These are phyloP conservation scores for Metallyticus violacea DNA, from an alignment of 2,888 invertebrate species.

Conservation along the genomic window DNA sequence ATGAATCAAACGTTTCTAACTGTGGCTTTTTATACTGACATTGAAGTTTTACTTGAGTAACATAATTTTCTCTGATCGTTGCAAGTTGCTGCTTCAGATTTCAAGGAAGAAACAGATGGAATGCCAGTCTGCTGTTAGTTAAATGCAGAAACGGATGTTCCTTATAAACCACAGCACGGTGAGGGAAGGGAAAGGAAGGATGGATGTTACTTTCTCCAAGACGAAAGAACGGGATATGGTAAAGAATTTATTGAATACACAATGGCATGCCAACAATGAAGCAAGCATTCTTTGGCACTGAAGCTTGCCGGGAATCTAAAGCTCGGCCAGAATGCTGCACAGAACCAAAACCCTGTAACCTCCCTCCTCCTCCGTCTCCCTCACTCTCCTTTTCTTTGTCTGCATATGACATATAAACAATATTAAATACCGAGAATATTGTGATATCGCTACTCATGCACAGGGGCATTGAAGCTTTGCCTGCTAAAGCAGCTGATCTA, in stretches of 20 bases:
- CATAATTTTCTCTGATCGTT: neutral
- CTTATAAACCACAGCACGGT: neutral
- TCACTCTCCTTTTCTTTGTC: neutral
- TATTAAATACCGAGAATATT: slow-evolving; percentile 9
- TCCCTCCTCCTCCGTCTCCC: neutral
- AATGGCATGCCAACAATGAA: neutral
- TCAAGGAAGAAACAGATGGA: neutral
- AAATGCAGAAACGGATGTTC: neutral
- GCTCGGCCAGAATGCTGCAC: slow-evolving; percentile 18
- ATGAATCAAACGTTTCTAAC: no score
- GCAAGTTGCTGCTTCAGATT: neutral
- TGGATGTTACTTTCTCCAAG: neutral
- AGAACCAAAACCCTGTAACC: neutral
- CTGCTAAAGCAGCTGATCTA: neutral
- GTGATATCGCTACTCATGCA: neutral
- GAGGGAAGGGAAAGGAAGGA: neutral
- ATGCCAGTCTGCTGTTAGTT: neutral
- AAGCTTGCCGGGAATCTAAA: slow-evolving; percentile 15
- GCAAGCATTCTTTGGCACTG: slow-evolving; percentile 10
- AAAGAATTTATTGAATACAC: slow-evolving; percentile 16
- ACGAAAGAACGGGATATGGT: slow-evolving; percentile 4
- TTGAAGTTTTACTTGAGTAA: no score
- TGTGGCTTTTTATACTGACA: no score
- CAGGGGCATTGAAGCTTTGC: neutral
- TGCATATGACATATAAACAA: neutral